Evolutionary conservation across 2,113 vertebrate species (phyloP).

Genomic region (Speoplatyrhinus poulsoni): DNA sequence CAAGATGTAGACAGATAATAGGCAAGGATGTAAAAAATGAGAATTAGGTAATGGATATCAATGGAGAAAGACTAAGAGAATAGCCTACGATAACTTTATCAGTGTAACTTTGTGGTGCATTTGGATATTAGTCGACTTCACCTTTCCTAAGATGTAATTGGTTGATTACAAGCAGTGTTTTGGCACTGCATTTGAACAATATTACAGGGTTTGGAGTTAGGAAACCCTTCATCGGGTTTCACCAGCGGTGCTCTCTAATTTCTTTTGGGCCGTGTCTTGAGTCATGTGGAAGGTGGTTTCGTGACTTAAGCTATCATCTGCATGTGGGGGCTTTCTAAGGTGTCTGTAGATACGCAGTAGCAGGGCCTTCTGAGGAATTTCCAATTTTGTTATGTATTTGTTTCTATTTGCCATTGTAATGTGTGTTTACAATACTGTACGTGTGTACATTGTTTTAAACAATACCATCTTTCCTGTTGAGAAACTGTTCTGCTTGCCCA

Average conservation of each 20-base stretch:
- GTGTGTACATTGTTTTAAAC: too few species aligned
- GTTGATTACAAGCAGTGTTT: conserved; percentile 40
- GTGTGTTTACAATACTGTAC: too few species aligned
- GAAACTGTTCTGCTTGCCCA: too few species aligned
- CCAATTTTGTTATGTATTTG: too few species aligned
- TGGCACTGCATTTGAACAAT: neutral
- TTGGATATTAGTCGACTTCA: conserved; percentile 22
- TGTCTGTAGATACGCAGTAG: too few species aligned
- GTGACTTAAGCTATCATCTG: neutral
- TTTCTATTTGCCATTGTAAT: too few species aligned
- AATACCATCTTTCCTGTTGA: too few species aligned
- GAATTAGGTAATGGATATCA: too few species aligned
- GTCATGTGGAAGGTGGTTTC: neutral
- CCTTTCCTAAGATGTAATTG: conserved; percentile 17
- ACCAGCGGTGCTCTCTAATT: conserved; percentile 14
- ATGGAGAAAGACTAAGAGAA: too few species aligned
- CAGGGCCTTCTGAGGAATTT: too few species aligned
- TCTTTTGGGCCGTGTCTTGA: conserved; percentile 2
- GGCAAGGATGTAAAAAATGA: too few species aligned
- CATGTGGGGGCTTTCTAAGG: too few species aligned
- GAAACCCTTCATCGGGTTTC: conserved; percentile 36
- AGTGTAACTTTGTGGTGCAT: neutral
- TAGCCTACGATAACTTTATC: neutral
- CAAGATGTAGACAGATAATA: conserved; percentile 5
- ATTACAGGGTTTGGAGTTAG: conserved; percentile 19